Evolutionary conservation across 2,888 invertebrate species (phyloP).

Genomic region (Cryptophagus acutangulus): DNA sequence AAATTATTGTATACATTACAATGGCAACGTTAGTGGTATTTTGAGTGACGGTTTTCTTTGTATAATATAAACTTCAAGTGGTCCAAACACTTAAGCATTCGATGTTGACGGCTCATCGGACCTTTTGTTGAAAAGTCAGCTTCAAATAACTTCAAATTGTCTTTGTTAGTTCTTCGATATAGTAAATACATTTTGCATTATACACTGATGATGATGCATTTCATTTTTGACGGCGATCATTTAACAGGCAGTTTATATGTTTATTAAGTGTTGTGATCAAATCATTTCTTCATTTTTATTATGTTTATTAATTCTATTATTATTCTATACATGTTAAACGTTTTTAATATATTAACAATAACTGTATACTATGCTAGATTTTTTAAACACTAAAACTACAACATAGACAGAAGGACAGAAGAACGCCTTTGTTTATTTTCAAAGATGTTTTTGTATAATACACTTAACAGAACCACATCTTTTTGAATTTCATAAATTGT

Average conservation of each 20-base stretch:
- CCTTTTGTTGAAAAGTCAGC: constrained; percentile 31
- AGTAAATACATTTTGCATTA: constrained; percentile 9
- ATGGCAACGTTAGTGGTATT: constrained; percentile 25
- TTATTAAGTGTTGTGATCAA: constrained; percentile 28
- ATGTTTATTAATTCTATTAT: constrained; percentile 17
- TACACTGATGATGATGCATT: constrained; percentile 24
- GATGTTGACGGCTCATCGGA: constrained; percentile 32
- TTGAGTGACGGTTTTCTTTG: constrained; percentile 28
- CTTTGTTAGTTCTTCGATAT: constrained; percentile 32
- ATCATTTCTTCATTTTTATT: constrained; percentile 19
- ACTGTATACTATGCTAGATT: too few species aligned
- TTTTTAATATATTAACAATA: constrained; percentile 3
- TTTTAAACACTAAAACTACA: too few species aligned
- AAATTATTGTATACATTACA: constrained; percentile 18
- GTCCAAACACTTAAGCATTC: constrained; percentile 37
- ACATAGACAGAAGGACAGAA: too few species aligned
- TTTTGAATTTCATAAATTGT: too few species aligned
- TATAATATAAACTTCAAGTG: constrained; percentile 31
- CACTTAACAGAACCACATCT: too few species aligned
- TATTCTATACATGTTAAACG: constrained; percentile 1
- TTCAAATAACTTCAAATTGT: constrained; percentile 33
- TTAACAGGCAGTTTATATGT: constrained; percentile 31
- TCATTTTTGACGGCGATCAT: constrained; percentile 26
- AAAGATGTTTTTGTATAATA: too few species aligned
- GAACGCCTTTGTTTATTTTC: too few species aligned